A percentile compares a stretch with the other conserved stretches of the same genome.
Conservation (phyloP, 37 sponge, comb jelly and placozoan species). For the Ianthella basta region DNA sequence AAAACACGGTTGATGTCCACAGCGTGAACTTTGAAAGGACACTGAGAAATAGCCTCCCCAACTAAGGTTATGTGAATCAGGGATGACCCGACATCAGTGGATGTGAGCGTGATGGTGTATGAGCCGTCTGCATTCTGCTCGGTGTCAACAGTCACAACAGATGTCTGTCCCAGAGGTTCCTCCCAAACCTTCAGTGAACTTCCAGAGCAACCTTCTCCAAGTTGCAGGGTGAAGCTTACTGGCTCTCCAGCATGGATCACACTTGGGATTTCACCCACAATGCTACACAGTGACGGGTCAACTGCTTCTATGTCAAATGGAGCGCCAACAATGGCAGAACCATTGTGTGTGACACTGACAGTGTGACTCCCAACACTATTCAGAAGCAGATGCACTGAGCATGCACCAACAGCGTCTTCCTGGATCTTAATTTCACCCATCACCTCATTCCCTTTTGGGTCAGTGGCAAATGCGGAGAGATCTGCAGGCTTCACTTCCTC, state of each 20-base stretch:
- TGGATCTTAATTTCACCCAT: too few species aligned
- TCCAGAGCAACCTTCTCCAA: not conserved
- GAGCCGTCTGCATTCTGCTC: slow-evolving; percentile 10
- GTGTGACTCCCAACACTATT: slow-evolving; percentile 10
- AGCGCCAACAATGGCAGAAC: slow-evolving; percentile 44
- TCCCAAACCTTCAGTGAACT: slow-evolving; percentile 8
- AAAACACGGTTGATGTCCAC: slow-evolving; percentile 71
- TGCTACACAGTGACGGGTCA: slow-evolving; percentile 68
- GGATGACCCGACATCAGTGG: slow-evolving; percentile 25
- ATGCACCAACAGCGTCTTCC: too few species aligned
- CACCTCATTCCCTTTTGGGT: too few species aligned
- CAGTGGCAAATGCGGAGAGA: too few species aligned
- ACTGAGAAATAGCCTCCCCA: slow-evolving; percentile 54
- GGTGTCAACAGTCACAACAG: not conserved
- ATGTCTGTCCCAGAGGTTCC: not conserved
- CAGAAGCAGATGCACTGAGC: too few species aligned
- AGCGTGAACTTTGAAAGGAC: slow-evolving; percentile 58
- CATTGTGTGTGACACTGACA: slow-evolving; percentile 28
- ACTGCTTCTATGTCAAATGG: slow-evolving; percentile 68
- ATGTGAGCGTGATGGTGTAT: slow-evolving; percentile 42
- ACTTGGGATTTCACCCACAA: slow-evolving; percentile 52
- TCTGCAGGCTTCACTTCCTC: too few species aligned
- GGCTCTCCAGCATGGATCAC: slow-evolving; percentile 50
- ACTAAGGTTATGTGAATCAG: slow-evolving; percentile 52
- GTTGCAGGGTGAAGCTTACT: not conserved